Evolutionary conservation across 2,797 vertebrate species (phyloP), one percentile per base, ranked within the genome.

Genomic region (Furcifer pardalis): DNA sequence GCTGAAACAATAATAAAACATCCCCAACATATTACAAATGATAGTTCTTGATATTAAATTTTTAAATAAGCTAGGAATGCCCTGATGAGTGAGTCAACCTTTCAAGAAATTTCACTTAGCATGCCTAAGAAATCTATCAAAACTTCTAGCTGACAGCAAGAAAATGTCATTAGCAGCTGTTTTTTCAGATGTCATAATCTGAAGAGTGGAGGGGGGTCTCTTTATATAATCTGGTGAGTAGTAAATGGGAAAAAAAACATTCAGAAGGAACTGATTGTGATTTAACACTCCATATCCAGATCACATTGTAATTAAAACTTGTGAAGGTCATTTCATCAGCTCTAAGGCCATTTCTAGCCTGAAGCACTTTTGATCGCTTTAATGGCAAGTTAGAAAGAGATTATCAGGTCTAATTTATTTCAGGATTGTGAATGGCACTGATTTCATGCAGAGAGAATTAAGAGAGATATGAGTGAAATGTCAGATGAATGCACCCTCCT

Each of bases 401-500:
- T 87, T 80, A 92, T 69, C 42, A 84, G 66, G 46, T 89, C 60
- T 91, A 79, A 84, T 90, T 92, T 92, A 89, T 75, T 88, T 84
- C 78, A 62, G 56, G 69, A 86, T 44, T 52, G 35, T 81, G 79
- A 89, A 63, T 76, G 65, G 32, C 87, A 65, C n/a, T 84, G 40
- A 84, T 90, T 91, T 89, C 62, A 92, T 49, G 84, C 52, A 83
- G 32, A n/a, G 1, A 40, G 69, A 85, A 78, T 71, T n/a, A 79
- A 84, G 82, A 69, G 44, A 79, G 79, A 76, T 85, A 80, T 8
- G 49, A 90, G 37, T 73, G 77, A 91, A 90, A 86, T 73, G 63
- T 88, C 87, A 89, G 87, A 68, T 56, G 27, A 66, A 77, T 86
- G 77, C 42, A 27, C 30, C 44, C 72, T 81, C 56, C 71, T 78